phyloP scores from a whole-genome alignment of 2,797 vertebrate genomes.

The Chelmon rostratus region DNA sequence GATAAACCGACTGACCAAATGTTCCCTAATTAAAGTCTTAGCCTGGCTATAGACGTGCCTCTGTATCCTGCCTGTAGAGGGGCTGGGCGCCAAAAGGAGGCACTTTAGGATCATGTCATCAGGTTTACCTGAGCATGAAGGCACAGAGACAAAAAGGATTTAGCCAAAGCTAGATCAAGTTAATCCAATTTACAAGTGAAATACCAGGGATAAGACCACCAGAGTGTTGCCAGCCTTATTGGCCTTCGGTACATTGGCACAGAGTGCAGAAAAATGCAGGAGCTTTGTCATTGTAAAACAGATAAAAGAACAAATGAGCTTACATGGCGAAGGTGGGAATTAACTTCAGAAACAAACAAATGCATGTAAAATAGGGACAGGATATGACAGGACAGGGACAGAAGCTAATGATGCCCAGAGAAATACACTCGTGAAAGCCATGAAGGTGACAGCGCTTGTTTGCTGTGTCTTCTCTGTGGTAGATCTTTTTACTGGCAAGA shows the following conservation, averaged over 20 bases:
- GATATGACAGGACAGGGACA: neutral
- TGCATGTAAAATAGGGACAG: too few relatives aligned
- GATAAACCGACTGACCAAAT: neutral
- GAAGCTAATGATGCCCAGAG: neutral
- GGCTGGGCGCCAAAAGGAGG: neutral
- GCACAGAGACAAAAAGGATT: neutral
- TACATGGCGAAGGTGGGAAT: neutral
- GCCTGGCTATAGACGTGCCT: neutral
- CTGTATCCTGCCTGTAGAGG: constrained; percentile 5
- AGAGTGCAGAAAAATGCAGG: neutral
- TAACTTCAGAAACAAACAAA: neutral
- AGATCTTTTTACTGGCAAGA: neutral
- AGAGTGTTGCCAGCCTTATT: neutral
- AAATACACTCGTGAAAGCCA: too few relatives aligned
- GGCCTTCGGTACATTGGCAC: neutral
- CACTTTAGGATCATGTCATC: neutral
- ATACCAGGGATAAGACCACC: neutral
- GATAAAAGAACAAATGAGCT: neutral
- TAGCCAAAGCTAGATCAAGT: constrained; percentile 15
- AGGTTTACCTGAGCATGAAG: neutral
- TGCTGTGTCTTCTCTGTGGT: neutral
- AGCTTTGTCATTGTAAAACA: neutral
- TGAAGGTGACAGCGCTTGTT: too few relatives aligned
- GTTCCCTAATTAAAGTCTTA: neutral
- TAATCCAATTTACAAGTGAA: constrained; percentile 31